Percentiles rank a stretch among this genome's conserved stretches.
Evolutionary conservation across 2,113 vertebrate genomes (phyloP).

Genomic region (Python bivittatus): DNA sequence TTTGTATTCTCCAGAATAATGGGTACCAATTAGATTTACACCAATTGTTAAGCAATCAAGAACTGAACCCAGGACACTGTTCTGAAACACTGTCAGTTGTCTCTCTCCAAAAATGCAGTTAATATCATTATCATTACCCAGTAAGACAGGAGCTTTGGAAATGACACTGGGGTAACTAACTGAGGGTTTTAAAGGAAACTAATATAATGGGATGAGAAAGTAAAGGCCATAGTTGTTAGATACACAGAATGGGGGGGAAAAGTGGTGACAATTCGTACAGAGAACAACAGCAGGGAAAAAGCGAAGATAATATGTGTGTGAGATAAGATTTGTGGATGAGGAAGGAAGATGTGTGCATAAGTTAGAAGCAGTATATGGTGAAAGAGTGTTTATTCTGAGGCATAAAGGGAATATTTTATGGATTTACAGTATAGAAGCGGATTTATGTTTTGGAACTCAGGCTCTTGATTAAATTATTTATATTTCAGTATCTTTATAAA

Average conservation of each 20-base stretch:
- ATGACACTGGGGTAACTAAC: background rate
- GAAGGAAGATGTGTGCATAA: too few relatives aligned
- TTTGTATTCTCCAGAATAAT: background rate
- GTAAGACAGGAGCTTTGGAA: background rate
- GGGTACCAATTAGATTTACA: background rate
- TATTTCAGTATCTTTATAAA: too few relatives aligned
- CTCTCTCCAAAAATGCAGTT: background rate
- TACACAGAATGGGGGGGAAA: background rate
- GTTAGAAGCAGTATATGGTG: too few relatives aligned
- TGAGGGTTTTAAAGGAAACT: background rate
- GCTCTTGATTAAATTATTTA: too few relatives aligned
- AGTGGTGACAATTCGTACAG: background rate
- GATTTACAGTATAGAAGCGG: too few relatives aligned
- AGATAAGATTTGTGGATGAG: too few relatives aligned
- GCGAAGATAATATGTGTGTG: too few relatives aligned
- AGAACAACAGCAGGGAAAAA: background rate
- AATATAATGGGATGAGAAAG: background rate
- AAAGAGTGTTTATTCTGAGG: too few relatives aligned
- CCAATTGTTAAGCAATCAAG: background rate
- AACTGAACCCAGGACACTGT: background rate
- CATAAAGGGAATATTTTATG: too few relatives aligned
- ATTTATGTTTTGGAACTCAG: too few relatives aligned
- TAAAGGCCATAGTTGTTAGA: background rate
- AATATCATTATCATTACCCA: background rate
- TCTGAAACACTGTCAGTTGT: background rate